These are phyloP conservation scores for Adelges cooleyi DNA, from an alignment of 1,140 invertebrate species.

Conservation along the genomic window DNA sequence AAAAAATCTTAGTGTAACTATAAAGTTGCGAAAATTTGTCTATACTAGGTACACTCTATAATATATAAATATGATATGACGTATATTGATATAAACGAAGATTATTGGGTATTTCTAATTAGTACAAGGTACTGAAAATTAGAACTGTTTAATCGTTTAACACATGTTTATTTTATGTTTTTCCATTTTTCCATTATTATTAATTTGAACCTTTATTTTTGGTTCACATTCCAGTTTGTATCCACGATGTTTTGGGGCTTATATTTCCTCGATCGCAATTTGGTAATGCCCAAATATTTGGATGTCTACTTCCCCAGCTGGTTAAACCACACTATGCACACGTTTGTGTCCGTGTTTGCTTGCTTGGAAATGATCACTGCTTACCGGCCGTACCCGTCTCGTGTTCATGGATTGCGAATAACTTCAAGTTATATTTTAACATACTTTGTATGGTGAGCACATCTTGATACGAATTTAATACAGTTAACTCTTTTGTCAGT, in stretches of 20 bases:
- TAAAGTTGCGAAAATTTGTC: too few relatives aligned
- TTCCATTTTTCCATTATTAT: too few relatives aligned
- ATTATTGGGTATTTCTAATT: too few relatives aligned
- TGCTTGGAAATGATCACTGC: constrained; percentile 56
- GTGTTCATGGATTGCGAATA: constrained; percentile 45
- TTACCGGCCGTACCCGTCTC: constrained; percentile 58
- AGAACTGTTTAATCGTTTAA: too few relatives aligned
- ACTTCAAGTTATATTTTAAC: constrained; percentile 49
- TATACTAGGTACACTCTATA: too few relatives aligned
- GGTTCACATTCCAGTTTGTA: constrained; percentile 58
- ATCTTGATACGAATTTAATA: neutral
- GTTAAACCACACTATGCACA: constrained; percentile 84
- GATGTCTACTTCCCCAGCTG: constrained; percentile 69
- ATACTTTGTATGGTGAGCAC: constrained; percentile 56
- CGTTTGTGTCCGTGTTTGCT: constrained; percentile 59
- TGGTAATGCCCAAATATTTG: constrained; percentile 67
- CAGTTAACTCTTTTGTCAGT: too few relatives aligned
- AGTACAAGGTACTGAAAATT: too few relatives aligned
- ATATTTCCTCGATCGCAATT: constrained; percentile 69
- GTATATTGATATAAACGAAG: too few relatives aligned
- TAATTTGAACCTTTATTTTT: neutral
- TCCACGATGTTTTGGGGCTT: constrained; percentile 75
- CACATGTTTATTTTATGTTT: too few relatives aligned
- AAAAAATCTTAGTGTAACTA: too few relatives aligned
- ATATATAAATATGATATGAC: too few relatives aligned